Conservation (phyloP, 92 coral and sea anemone genomes). For the Ricordea florida region DNA sequence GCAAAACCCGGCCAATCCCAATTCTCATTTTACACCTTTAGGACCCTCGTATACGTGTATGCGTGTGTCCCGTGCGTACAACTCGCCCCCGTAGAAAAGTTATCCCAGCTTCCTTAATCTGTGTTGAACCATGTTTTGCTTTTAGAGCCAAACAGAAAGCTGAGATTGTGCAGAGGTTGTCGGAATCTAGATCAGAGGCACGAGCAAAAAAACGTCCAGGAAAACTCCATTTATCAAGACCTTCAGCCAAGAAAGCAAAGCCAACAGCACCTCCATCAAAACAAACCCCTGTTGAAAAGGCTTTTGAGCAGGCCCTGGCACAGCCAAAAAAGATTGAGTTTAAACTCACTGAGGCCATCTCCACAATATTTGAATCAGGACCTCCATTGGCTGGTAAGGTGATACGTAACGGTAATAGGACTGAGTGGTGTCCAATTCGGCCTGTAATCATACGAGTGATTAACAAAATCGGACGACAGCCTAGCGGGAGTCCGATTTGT, state of each 20-base stretch:
- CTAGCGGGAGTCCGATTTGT: too few species aligned
- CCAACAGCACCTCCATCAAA: conserved; percentile 47
- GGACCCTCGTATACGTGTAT: too few species aligned
- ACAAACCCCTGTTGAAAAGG: conserved; percentile 76
- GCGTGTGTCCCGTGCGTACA: too few species aligned
- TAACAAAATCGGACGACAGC: too few species aligned
- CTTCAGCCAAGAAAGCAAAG: conserved; percentile 69
- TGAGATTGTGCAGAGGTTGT: conserved; percentile 32
- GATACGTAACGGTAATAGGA: background rate
- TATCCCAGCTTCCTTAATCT: background rate
- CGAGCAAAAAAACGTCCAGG: conserved; percentile 35
- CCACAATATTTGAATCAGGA: conserved; percentile 93
- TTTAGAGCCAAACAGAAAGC: conserved; percentile 60
- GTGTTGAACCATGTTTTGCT: background rate
- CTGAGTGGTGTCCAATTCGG: too few species aligned
- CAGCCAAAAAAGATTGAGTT: conserved; percentile 86
- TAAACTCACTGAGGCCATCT: conserved; percentile 85
- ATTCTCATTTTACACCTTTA: too few species aligned
- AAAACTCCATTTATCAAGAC: conserved; percentile 68
- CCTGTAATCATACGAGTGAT: too few species aligned
- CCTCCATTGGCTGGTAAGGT: conserved; percentile 27
- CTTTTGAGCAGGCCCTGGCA: conserved; percentile 85
- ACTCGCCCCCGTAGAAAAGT: too few species aligned
- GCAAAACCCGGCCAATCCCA: too few species aligned
- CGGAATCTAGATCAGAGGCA: conserved; percentile 33